Base-by-base conservation (phyloP, 2,113 vertebrate species). In the Mus pahari region DNA sequence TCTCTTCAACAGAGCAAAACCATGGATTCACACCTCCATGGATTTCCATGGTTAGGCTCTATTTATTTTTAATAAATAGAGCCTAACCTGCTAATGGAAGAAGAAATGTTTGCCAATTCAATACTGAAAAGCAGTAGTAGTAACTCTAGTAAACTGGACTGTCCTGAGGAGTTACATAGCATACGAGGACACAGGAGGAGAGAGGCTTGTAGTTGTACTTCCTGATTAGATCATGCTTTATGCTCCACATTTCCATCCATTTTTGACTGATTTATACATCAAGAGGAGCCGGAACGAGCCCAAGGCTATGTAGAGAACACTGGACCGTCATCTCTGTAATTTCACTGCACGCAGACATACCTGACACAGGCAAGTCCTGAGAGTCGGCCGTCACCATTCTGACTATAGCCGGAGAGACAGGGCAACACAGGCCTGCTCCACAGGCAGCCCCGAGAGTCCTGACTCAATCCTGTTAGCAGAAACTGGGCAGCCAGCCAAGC, bases 41-140 rank as follows among this genome's bases (percentile, higher is more conserved):
- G 19, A 68, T 64, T 81, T 81, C 1, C 2, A 14, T 82, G 33
- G 26, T 53, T 11, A 58, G 75, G 16, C 36, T 12, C 81, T 58
- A 12, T 45, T 93, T 92, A 24, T 73, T 74, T 90, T 60, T 62
- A 78, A n/a, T n/a, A n/a, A n/a, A n/a, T n/a, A n/a, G n/a, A n/a
- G n/a, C n/a, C n/a, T 60, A 77, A 66, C 31, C 33, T 77, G 50
- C 36, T 79, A 50, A n/a, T 39, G 48, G 8, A 64, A 94, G 39
- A 22, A 91, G 62, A 45, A 7, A 39, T 4, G 20, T 33, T 19
- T 71, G 31, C 48, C 58, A 91, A 48, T 19, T 45, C 19, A 17
- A 22, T 28, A 74, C 2, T 53, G 60, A 50, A 81, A n/a, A 68
- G 36, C 39, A 26, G 9, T 11, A 8, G n/a, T 7, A 6, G n/a